phyloP scores from a whole-genome alignment of 2,888 invertebrate species.

The Eupsilia transversa region DNA sequence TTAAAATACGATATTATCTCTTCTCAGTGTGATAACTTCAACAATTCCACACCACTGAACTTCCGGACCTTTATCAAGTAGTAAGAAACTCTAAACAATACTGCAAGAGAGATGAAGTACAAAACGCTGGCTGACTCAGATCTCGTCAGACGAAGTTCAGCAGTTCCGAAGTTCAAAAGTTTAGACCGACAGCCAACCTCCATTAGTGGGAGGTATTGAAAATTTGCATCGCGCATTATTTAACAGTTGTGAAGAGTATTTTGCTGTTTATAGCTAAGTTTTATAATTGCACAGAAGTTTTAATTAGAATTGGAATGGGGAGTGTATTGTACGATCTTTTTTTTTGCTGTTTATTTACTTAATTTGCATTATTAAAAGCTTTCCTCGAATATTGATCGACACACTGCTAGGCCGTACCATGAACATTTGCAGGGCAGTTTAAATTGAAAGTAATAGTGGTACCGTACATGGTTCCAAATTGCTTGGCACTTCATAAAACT shows the following conservation, averaged over 20 bases:
- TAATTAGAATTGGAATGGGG: neutral
- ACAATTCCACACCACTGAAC: slow-evolving; percentile 21
- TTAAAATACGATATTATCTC: neutral
- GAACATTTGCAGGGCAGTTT: neutral
- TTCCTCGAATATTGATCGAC: too few species aligned
- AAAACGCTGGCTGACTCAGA: slow-evolving; percentile 46
- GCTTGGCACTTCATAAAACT: neutral
- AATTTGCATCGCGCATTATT: slow-evolving; percentile 52
- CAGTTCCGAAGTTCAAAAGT: slow-evolving; percentile 57
- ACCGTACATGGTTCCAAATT: neutral
- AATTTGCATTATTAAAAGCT: too few species aligned
- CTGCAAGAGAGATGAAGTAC: slow-evolving; percentile 23
- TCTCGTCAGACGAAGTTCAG: slow-evolving; percentile 51
- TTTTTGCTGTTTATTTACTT: neutral
- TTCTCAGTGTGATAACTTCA: neutral
- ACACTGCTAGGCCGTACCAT: too few species aligned
- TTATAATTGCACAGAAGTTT: neutral
- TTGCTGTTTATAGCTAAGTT: neutral
- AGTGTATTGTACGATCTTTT: neutral
- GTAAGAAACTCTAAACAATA: slow-evolving; percentile 28
- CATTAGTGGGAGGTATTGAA: slow-evolving; percentile 45
- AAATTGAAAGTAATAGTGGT: neutral
- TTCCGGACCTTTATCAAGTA: slow-evolving; percentile 9
- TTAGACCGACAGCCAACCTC: slow-evolving; percentile 38
- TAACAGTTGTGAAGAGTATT: neutral